These are phyloP conservation scores for Nerophis ophidion DNA, from an alignment of 2,113 vertebrate genomes.

Conservation along the genomic window DNA sequence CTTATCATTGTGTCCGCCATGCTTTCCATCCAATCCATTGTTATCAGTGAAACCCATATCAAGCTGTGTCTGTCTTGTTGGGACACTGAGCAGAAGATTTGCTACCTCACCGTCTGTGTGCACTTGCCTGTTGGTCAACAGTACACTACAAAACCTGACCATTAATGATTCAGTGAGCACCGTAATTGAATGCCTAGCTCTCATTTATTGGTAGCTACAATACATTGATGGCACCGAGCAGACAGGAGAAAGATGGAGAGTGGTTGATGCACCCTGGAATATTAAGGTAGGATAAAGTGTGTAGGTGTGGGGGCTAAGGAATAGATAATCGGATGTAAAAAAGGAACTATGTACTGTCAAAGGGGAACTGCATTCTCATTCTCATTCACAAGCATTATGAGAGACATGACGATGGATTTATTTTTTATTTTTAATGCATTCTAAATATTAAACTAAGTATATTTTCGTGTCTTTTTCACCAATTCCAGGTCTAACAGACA, in stretches of 20 bases:
- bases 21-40: constrained; percentile 56
- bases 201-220: constrained; percentile 66
- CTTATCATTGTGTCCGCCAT: constrained; percentile 55
- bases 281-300: constrained; percentile 23
- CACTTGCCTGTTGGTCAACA: constrained; percentile 54
- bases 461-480: too few relatives aligned
- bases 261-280: constrained; percentile 33
- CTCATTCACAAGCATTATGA: too few relatives aligned
- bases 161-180: constrained; percentile 70
- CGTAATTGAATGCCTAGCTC: constrained; percentile 69
- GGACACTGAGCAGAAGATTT: constrained; percentile 53
- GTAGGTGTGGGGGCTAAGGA: constrained; percentile 32
- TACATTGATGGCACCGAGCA: constrained; percentile 44
- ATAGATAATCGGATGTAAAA: constrained; percentile 39
- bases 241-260: constrained; percentile 37
- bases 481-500: too few relatives aligned
- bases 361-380: too few relatives aligned
- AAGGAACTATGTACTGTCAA: neutral
- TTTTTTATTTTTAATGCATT: too few relatives aligned
- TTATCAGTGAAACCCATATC: constrained; percentile 65
- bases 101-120: constrained; percentile 51
- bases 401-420: too few relatives aligned
- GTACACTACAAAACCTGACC: constrained; percentile 60
- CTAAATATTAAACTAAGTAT: too few relatives aligned
- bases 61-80: constrained; percentile 59